Evolutionary conservation across 2,888 invertebrate genomes (phyloP), one percentile per base, ranked within the genome.

Genomic region (Drosophila maculinotata): DNA sequence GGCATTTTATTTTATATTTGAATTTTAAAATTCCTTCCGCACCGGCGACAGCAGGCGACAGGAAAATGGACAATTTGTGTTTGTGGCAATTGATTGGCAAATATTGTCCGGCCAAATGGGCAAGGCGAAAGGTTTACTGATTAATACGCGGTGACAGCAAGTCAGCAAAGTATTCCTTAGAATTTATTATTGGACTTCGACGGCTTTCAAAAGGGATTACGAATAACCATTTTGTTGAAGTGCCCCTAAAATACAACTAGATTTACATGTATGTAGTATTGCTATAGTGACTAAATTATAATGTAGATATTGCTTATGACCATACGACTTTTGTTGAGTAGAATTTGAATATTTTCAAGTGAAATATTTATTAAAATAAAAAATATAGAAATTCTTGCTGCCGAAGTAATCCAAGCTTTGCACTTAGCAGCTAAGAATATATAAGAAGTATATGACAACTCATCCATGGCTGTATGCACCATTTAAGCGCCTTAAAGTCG

Each of bases 61-160:
- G 90, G 90, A 90, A 90, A 90, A 90, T 90, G 90, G 90, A 90
- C 89, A 90, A 90, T 90, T 90, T 90, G 89, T 89, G 90, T 90
- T 90, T 89, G 87, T 87, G 90, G 87, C 89, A 90, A 90, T 90
- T 90, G 89, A 90, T 90, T 90, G 90, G 89, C 89, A 90, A 90
- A 90, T 90, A 89, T 83, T 89, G 85, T 79, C 72, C 79, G 75
- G 72, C 70, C 69, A 79, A 83, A 69, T 70, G 68, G 68, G 49
- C 65, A 48, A 74, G 39, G 49, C 69, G 44, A 78, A 80, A 69
- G 75, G 76, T 76, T 83, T 74, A 31, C 85, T 89, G 89, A 89
- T 88, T 89, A 89, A 89, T 87, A 66, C 77, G 51, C 82, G 65
- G 59, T 68, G 76, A 82, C 86, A 82, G 70, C 78, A 66, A 65